These are phyloP conservation scores for Microcebus griseorufus DNA, from an alignment of 2,113 vertebrate genomes.

Conservation along the genomic window DNA sequence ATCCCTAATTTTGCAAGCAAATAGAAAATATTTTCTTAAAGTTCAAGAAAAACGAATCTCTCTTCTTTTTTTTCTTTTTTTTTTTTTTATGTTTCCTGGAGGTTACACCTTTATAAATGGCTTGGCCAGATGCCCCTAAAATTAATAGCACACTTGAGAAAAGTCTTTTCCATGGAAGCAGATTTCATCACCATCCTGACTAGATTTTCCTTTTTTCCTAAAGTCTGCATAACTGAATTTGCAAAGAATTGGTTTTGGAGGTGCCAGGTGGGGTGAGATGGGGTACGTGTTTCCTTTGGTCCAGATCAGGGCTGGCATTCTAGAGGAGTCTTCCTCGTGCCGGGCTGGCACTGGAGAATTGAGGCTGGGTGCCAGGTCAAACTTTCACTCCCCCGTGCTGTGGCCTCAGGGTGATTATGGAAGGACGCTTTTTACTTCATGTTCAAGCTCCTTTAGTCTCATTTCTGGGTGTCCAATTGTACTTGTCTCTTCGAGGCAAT, in stretches of 20 bases:
- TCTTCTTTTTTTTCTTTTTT: background rate
- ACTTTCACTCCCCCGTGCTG: background rate
- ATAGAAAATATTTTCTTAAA: slow-evolving; percentile 55
- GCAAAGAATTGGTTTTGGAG: background rate
- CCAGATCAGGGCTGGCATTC: background rate
- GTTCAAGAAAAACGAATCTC: slow-evolving; percentile 14
- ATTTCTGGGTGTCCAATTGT: slow-evolving; percentile 45
- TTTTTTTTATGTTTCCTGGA: background rate
- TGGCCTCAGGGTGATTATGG: background rate
- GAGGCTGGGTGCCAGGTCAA: background rate
- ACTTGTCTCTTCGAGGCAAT: slow-evolving; percentile 63
- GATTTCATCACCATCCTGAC: slow-evolving; percentile 5
- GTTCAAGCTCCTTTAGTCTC: slow-evolving; percentile 50
- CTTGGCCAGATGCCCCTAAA: slow-evolving; percentile 47
- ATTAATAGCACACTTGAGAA: slow-evolving; percentile 32
- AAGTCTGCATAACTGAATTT: slow-evolving; percentile 24
- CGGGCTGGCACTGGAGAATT: background rate
- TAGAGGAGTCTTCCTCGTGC: background rate
- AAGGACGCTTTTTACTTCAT: background rate
- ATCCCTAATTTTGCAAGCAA: slow-evolving; percentile 3
- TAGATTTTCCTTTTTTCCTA: slow-evolving; percentile 23
- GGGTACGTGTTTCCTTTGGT: background rate
- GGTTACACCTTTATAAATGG: slow-evolving; percentile 6
- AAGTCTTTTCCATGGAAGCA: slow-evolving; percentile 40
- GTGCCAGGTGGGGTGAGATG: background rate